phyloP scores from a whole-genome alignment of 2,113 vertebrate genomes.

The Todiramphus saurophagus region DNA sequence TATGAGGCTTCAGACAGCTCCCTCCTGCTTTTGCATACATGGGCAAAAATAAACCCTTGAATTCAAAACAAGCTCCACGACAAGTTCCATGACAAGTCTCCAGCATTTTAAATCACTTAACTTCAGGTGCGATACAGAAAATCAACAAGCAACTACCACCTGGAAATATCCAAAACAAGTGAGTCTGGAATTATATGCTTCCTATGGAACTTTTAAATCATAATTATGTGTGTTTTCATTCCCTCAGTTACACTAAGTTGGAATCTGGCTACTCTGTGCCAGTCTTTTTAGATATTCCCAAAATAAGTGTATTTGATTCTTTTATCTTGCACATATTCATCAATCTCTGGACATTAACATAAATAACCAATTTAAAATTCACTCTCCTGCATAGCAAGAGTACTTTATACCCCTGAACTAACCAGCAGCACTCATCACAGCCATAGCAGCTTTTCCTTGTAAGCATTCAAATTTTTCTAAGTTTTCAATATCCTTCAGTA shows the following conservation, averaged over 20 bases:
- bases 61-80: neutral
- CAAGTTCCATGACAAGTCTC: neutral
- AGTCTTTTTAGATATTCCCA: neutral
- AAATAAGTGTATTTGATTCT: neutral
- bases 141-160: neutral
- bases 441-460: neutral
- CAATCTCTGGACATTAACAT: neutral
- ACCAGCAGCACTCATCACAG: neutral
- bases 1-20: neutral
- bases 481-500: neutral
- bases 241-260: neutral
- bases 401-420: neutral
- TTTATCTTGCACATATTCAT: neutral
- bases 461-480: neutral
- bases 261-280: neutral
- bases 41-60: constrained; percentile 10
- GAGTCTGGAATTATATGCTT: neutral
- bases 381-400: neutral
- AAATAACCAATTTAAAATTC: neutral
- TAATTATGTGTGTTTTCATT: neutral
- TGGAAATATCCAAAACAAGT: neutral
- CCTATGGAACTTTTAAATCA: neutral
- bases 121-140: neutral
- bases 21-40: neutral
- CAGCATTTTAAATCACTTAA: neutral